Conservation (phyloP, 1,140 invertebrate genomes). For the Marisa cornuarietis region DNA sequence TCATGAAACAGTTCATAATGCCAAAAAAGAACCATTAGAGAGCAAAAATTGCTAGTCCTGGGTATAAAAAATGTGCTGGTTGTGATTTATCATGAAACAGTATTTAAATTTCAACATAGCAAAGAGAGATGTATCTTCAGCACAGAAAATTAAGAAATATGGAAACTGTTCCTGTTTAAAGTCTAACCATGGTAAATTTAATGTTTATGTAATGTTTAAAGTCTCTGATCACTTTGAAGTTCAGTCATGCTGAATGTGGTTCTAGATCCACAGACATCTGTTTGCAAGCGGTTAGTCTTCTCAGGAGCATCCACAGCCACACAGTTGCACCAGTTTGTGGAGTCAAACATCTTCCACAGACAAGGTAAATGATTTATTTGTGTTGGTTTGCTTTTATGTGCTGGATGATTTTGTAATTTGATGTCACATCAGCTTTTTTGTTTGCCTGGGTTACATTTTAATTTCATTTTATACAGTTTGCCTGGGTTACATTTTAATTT, state of each 20-base stretch:
- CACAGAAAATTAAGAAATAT: too few relatives aligned
- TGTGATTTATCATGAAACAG: too few relatives aligned
- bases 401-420: not conserved
- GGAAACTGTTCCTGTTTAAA: too few relatives aligned
- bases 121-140: too few relatives aligned
- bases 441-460: not conserved
- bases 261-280: slow-evolving; percentile 53
- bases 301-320: slow-evolving; percentile 62
- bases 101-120: too few relatives aligned
- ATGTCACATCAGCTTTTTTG: not conserved
- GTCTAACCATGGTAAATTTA: too few relatives aligned
- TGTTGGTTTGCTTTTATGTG: not conserved
- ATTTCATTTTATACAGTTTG: not conserved
- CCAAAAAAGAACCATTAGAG: not conserved
- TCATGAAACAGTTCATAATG: not conserved
- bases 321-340: slow-evolving; percentile 64
- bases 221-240: too few relatives aligned
- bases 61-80: too few relatives aligned
- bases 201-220: too few relatives aligned
- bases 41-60: too few relatives aligned
- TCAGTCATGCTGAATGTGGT: not conserved
- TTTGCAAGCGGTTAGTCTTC: slow-evolving; percentile 61
- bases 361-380: slow-evolving; percentile 50
- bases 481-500: not conserved
- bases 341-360: slow-evolving; percentile 65